Base-by-base conservation (phyloP, 2,888 invertebrate genomes). In the Ochropleura plecta region DNA sequence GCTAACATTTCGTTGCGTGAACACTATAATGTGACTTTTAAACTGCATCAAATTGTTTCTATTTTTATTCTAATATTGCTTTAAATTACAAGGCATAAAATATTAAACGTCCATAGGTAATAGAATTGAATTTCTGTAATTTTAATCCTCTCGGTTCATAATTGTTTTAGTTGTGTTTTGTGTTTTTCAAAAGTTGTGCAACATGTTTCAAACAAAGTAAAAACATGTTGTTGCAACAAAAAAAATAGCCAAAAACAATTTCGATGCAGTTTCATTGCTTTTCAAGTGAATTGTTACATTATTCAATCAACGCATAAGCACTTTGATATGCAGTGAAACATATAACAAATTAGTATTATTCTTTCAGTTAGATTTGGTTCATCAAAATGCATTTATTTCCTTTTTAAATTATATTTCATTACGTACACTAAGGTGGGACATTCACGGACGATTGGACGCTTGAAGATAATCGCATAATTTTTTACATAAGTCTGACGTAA, bases 321-420 rank as follows among this genome's bases (percentile, higher is more conserved):
- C 70, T 77, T 77, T 76, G 82, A 84, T 82, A 78, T 77, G 72
- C 76, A 77, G 73, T 81, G 78, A 78, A 70, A 80, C 75, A 79
- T 76, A 80, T 66, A 81, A 79, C 68, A 80, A 78, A 82, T 81
- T 85, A 86, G 73, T 81, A 86, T 86, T 84, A 88, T 72, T 72
- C 82, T 67, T 81, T 88, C 78, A 86, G 81, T 88, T 84, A 87
- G 79, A 89, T 92, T 92, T 92, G 92, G 92, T 90, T 87, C 77
- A 83, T 84, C 78, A 86, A 92, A 92, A 93, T 92, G 91, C 92
- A 92, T 85, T 84, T 89, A 88, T 85, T 90, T 89, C 60, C 82
- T 81, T 86, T 78, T 79, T 84, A 82, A 83, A 85, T 84, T 85
- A 84, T 78, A 78, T 74, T 82, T 85, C 64, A 71, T 82, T 88